Percentiles rank a stretch among this genome's conserved stretches.
Evolutionary conservation across 2,113 vertebrate species (phyloP).

Genomic region (Periophthalmus modestus): DNA sequence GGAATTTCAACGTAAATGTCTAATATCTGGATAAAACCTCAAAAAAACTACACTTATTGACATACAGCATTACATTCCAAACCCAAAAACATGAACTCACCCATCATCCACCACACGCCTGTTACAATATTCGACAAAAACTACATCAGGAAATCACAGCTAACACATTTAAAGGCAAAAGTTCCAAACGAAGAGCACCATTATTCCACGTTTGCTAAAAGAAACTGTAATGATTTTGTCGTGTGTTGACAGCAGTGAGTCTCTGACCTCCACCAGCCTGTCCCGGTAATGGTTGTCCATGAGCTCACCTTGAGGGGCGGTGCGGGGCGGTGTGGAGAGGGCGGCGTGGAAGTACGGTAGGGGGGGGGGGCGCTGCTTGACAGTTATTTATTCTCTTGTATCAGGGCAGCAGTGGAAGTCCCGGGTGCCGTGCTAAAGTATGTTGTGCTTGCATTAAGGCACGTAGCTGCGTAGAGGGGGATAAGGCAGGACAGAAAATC

Average conservation of each 20-base stretch:
- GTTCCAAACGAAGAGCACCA: neutral
- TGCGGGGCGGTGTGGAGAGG: too few species aligned
- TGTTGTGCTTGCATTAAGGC: slow-evolving; percentile 33
- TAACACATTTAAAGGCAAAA: too few species aligned
- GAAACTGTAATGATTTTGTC: slow-evolving; percentile 1
- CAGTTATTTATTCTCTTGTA: slow-evolving; percentile 25
- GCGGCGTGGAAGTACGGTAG: too few species aligned
- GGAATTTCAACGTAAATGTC: neutral
- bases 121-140: slow-evolving; percentile 28
- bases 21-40: neutral
- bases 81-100: slow-evolving; percentile 25
- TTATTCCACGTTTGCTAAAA: neutral
- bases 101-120: slow-evolving; percentile 20
- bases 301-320: slow-evolving; percentile 30
- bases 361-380: slow-evolving; percentile 26
- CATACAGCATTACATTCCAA: neutral
- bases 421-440: slow-evolving; percentile 11
- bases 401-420: slow-evolving; percentile 20
- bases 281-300: slow-evolving; percentile 23
- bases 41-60: neutral
- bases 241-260: slow-evolving; percentile 29
- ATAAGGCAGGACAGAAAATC: slow-evolving; percentile 3
- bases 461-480: slow-evolving; percentile 3
- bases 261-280: slow-evolving; percentile 27
- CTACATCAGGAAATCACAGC: slow-evolving; percentile 1